Conservation (phyloP, 2,888 invertebrate species). For the Pemphredon lugubris region DNA sequence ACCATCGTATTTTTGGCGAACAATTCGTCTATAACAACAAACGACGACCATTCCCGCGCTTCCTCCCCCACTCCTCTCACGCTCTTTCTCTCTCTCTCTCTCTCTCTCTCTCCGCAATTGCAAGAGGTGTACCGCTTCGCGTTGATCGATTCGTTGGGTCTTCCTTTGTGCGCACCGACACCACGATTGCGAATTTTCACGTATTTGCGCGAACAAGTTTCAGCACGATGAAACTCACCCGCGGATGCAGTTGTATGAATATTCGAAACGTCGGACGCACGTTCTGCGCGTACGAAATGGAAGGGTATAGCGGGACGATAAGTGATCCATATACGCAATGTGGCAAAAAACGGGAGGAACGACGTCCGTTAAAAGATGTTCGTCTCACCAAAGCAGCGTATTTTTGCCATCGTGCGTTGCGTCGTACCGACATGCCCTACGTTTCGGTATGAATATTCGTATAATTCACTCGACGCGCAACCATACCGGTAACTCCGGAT, state of each 20-base stretch:
- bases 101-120: background rate
- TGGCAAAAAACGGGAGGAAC: too few species aligned
- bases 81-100: background rate
- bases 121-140: conserved; percentile 6
- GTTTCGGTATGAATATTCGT: conserved; percentile 50
- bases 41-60: background rate
- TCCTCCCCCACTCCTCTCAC: background rate
- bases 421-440: too few species aligned
- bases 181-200: background rate
- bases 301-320: too few species aligned
- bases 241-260: background rate
- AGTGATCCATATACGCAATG: too few species aligned
- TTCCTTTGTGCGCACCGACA: conserved; percentile 26
- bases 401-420: conserved; percentile 5
- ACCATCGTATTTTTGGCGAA: conserved; percentile 30
- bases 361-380: too few species aligned
- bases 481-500: conserved; percentile 6
- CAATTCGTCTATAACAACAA: conserved; percentile 12
- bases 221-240: too few species aligned
- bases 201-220: background rate
- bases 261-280: background rate
- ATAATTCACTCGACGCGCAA: conserved; percentile 8
- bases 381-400: background rate
- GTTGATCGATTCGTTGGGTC: conserved; percentile 28
- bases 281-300: background rate